Base-by-base conservation (phyloP, 2,888 invertebrate genomes). In the Agrotis segetum region DNA sequence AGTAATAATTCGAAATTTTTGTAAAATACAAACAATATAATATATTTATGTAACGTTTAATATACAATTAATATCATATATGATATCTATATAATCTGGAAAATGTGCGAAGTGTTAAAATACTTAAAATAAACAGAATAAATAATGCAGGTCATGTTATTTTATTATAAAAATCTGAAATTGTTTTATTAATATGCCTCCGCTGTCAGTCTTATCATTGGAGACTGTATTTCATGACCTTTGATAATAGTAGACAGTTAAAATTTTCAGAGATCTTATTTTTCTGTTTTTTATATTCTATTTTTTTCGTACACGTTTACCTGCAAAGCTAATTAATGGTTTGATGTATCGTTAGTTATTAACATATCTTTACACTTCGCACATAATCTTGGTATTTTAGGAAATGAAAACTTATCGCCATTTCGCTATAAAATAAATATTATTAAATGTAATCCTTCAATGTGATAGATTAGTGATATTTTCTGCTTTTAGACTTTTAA, bases 1-100 rank as follows among this genome's bases (percentile, higher is more conserved):
- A 95, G 95, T 95, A 95, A 95, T 95, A 95, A 95, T 86, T 79
- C 62, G 47, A 75, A 84, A 84, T 75, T 70, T 90, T 87, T 93
- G 92, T 94, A 93, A 89, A 84, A 89, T 91, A 52, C 34, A 75
- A 86, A 81, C 60, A 71, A 74, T 77, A 85, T 82, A 71, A 74
- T 77, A 85, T 82, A 84, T 83, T 79, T 85, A 72, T 74, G 60
- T 79, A 72, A 79, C 34, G 75, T 81, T 79, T 79, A 81, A 83
- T 82, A 84, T 84, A 79, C 72, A 77, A 82, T 67, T 74, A 71
- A 67, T 74, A 74, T 60, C 47, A 70, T 53, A 67, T 61, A 55
- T 53, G 7, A 49, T 81, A 67, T 24, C 2, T 70, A 67, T 14
- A 64, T 64, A 55, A 59, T 46, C 62, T 65, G 74, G 72, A 53